A percentile compares a stretch with the other conserved stretches of the same genome.
Evolutionary conservation across 1,140 invertebrate genomes (phyloP).

Genomic region (Calephelis virginiensis): DNA sequence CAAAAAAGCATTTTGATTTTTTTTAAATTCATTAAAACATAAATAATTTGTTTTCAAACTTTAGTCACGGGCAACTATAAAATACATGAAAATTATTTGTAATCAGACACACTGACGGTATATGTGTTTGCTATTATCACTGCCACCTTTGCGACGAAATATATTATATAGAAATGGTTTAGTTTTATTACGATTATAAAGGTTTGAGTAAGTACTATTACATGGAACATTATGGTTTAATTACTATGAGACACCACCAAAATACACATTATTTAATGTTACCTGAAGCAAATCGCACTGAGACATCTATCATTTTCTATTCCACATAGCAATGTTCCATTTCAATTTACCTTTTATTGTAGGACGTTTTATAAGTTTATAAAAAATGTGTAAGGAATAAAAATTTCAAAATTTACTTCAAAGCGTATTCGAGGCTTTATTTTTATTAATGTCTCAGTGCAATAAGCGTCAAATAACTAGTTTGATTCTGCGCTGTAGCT

Average conservation of each 20-base stretch:
- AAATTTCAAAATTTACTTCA: neutral
- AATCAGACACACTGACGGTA: neutral
- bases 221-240: slow-evolving; percentile 60
- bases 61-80: too few species aligned
- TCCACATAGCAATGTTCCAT: neutral
- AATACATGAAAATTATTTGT: neutral
- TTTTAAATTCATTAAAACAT: neutral
- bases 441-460: slow-evolving; percentile 29
- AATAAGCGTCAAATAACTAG: slow-evolving; percentile 37
- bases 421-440: neutral
- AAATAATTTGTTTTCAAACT: too few species aligned
- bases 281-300: slow-evolving; percentile 44
- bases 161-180: slow-evolving; percentile 65
- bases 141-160: slow-evolving; percentile 71
- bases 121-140: slow-evolving; percentile 22
- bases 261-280: slow-evolving; percentile 51
- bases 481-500: slow-evolving; percentile 38
- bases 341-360: neutral
- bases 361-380: neutral
- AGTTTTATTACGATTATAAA: slow-evolving; percentile 67
- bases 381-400: neutral
- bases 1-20: neutral
- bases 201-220: slow-evolving; percentile 74
- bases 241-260: slow-evolving; percentile 52
- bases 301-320: slow-evolving; percentile 16